These are phyloP conservation scores for Typhlomys cinereus DNA, from an alignment of 2,113 vertebrate genomes.

Conservation along the genomic window DNA sequence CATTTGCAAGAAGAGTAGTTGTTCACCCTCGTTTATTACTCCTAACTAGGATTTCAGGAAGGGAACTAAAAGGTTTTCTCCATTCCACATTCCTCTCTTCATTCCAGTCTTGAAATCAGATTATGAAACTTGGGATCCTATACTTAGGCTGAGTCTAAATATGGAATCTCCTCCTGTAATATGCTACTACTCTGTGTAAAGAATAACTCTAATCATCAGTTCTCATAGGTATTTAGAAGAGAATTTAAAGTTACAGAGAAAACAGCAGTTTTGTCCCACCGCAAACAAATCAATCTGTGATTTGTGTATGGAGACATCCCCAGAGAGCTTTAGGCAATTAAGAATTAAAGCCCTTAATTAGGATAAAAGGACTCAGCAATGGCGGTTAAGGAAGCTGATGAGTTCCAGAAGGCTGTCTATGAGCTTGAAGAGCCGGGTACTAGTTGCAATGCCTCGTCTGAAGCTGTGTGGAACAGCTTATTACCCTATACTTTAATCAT, in stretches of 20 bases:
- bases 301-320: constrained; percentile 66
- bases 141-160: background rate
- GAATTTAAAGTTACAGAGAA: constrained; percentile 59
- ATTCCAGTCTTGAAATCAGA: background rate
- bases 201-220: constrained; percentile 44
- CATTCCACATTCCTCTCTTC: background rate
- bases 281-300: constrained; percentile 72
- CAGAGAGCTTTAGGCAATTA: constrained; percentile 67
- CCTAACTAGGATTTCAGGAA: constrained; percentile 25
- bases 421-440: background rate
- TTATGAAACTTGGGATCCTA: constrained; percentile 5
- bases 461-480: constrained; percentile 39
- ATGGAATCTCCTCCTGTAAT: constrained; percentile 10
- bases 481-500: constrained; percentile 51
- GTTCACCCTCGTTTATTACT: constrained; percentile 20
- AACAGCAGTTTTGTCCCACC: constrained; percentile 64
- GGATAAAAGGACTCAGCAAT: constrained; percentile 32
- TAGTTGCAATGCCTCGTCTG: background rate
- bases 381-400: constrained; percentile 63
- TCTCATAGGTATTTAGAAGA: constrained; percentile 62
- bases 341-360: constrained; percentile 69
- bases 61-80: constrained; percentile 43
- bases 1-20: constrained; percentile 40
- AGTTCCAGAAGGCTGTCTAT: constrained; percentile 62
- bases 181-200: constrained; percentile 33